Percentiles rank a stretch among this genome's conserved stretches.
phyloP scores from a whole-genome alignment of 2,888 invertebrate species.

The Terebella lapidaria region DNA sequence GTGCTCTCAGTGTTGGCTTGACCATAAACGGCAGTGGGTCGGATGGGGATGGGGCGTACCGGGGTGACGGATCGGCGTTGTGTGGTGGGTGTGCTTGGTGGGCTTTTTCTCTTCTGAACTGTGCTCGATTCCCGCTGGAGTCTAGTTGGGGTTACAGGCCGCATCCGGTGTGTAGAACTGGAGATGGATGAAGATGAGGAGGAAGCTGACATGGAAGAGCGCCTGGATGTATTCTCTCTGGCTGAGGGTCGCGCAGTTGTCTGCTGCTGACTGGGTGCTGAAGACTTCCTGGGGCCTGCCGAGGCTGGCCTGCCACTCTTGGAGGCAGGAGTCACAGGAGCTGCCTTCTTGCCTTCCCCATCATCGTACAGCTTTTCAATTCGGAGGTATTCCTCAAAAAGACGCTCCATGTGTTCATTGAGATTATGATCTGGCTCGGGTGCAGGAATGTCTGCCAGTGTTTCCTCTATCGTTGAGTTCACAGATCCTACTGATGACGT shows the following conservation, averaged over 20 bases:
- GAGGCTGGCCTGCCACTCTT: neutral
- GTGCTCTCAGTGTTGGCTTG: too few relatives aligned
- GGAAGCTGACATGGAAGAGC: too few relatives aligned
- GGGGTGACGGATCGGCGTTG: neutral
- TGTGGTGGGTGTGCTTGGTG: neutral
- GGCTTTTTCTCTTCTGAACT: too few relatives aligned
- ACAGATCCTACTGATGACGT: neutral
- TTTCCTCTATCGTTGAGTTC: too few relatives aligned
- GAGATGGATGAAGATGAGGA: too few relatives aligned
- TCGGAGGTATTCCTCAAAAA: slow-evolving; percentile 42
- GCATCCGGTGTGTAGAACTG: too few relatives aligned
- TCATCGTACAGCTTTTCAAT: slow-evolving; percentile 19
- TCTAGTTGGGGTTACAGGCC: too few relatives aligned
- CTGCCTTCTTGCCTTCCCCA: neutral
- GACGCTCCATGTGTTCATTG: slow-evolving; percentile 43
- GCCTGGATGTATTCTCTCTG: too few relatives aligned
- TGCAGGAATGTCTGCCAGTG: slow-evolving; percentile 21
- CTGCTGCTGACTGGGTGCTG: too few relatives aligned
- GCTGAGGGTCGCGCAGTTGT: too few relatives aligned
- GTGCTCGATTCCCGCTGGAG: too few relatives aligned
- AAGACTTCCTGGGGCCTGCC: neutral
- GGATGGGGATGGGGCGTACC: neutral
- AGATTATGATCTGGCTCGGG: slow-evolving; percentile 43
- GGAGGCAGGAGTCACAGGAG: neutral
- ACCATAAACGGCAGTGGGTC: too few relatives aligned